These are phyloP conservation scores for Hedya salicella DNA, from an alignment of 2,888 invertebrate species.

Conservation along the genomic window DNA sequence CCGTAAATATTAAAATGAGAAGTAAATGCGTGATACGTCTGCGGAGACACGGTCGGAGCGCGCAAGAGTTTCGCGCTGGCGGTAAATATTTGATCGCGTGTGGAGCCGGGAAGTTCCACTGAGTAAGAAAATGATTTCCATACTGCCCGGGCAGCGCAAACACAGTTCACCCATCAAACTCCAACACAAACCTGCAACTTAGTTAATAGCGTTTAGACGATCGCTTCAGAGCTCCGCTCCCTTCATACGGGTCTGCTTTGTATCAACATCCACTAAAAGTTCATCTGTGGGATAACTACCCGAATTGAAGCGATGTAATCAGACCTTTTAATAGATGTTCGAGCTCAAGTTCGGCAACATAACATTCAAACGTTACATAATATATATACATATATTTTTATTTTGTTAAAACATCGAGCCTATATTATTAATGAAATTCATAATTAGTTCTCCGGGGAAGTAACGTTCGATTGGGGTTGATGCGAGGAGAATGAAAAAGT, in stretches of 20 bases:
- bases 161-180: constrained; percentile 78
- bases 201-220: constrained; percentile 79
- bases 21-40: constrained; percentile 51
- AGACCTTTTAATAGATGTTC: constrained; percentile 36
- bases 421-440: no score
- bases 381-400: no score
- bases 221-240: constrained; percentile 60
- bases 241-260: constrained; percentile 59
- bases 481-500: no score
- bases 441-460: no score
- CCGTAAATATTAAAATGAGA: constrained; percentile 28
- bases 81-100: constrained; percentile 78
- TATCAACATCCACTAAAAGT: constrained; percentile 54
- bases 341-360: neutral
- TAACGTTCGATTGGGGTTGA: no score
- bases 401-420: no score
- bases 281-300: constrained; percentile 29
- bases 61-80: constrained; percentile 66
- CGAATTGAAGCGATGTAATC: constrained; percentile 45
- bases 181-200: constrained; percentile 78
- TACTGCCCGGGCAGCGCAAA: constrained; percentile 74
- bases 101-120: constrained; percentile 72
- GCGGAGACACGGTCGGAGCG: constrained; percentile 70
- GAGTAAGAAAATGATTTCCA: constrained; percentile 81
- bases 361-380: no score